Conservation (phyloP, 35 echinoderm and acorn worm species). For the Ophiothrix spiculata region DNA sequence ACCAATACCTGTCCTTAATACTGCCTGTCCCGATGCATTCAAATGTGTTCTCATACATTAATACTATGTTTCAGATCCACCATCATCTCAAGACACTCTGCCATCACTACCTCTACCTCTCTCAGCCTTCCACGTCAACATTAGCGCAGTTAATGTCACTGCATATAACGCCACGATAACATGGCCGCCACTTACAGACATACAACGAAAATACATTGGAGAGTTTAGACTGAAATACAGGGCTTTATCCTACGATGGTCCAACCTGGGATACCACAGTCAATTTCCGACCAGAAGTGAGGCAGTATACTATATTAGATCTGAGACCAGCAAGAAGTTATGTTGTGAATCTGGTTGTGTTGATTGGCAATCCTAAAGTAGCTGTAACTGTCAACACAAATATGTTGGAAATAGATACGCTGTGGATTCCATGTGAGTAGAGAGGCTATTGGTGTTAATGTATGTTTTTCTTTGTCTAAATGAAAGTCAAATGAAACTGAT, state of each 20-base stretch:
- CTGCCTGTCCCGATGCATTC: too few relatives aligned
- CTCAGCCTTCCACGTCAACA: conserved; percentile 69
- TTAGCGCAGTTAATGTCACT: conserved; percentile 55
- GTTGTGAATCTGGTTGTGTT: conserved; percentile 81
- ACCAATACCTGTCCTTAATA: too few relatives aligned
- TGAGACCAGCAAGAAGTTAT: conserved; percentile 76
- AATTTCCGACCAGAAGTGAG: conserved; percentile 63
- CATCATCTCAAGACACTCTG: conserved; percentile 28
- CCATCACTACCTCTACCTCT: conserved; percentile 52
- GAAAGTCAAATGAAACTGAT: too few relatives aligned
- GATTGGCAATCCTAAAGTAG: conserved; percentile 40
- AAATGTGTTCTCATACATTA: too few relatives aligned
- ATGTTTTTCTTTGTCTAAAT: too few relatives aligned
- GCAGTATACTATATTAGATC: conserved; percentile 62
- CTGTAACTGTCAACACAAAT: conserved; percentile 77
- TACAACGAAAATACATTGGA: conserved; percentile 77
- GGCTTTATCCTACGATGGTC: conserved; percentile 54
- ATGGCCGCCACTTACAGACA: conserved; percentile 74
- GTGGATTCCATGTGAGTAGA: conserved; percentile 79
- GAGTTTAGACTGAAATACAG: conserved; percentile 69
- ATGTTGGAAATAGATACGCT: conserved; percentile 80
- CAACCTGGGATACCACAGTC: conserved; percentile 53
- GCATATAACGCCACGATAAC: conserved; percentile 56
- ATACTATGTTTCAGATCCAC: conserved; percentile 10
- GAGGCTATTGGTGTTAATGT: too few relatives aligned